Base-by-base conservation (phyloP, 2,888 invertebrate species). In the Sussaba pulchella region DNA sequence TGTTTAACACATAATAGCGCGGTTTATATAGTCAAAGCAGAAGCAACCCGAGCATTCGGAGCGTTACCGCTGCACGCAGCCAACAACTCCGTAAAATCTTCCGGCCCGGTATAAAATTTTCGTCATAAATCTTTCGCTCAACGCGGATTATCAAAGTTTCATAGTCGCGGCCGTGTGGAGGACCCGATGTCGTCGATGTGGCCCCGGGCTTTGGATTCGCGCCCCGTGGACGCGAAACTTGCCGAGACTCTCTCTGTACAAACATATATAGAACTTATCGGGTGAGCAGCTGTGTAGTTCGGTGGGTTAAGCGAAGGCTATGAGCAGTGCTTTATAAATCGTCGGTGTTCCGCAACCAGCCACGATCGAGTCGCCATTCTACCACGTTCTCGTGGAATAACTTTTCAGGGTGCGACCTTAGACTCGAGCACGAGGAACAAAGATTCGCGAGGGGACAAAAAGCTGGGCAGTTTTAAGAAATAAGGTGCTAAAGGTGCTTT, bases 91-190 rank as follows among this genome's bases (percentile, higher is more conserved):
- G 66, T 76, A 84, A 81, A 84, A 75, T 67, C 81, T 66, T 64
- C 45, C 63, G 47, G 47, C 54, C 39, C 21, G 64, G 52, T 72
- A 81, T 81, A 83, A 82, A 81, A 84, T 83, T 84, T 83, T 72
- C 64, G 78, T 81, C 75, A 83, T 84, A 83, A 84, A 84, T 84
- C 84, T 84, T 82, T 80, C 76, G 83, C 78, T 84, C 82, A 83
- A 71, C 82, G 81, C 69, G 84, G 83, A 84, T 84, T 84, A 84
- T 84, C 84, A 84, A 84, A 84, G 83, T 84, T 84, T 83, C 83
- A 84, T 83, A 83, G 84, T 80, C 72, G 75, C 75, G 66, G 70
- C 31, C 31, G 36, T 52, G 59, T 14, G 21, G 45, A 52, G 50
- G 43, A 59, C 21, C 50, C 61, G 43, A 39, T 50, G 74, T 54